Evolutionary conservation across 2,113 vertebrate genomes (phyloP).

Genomic region (Scopus umbretta): DNA sequence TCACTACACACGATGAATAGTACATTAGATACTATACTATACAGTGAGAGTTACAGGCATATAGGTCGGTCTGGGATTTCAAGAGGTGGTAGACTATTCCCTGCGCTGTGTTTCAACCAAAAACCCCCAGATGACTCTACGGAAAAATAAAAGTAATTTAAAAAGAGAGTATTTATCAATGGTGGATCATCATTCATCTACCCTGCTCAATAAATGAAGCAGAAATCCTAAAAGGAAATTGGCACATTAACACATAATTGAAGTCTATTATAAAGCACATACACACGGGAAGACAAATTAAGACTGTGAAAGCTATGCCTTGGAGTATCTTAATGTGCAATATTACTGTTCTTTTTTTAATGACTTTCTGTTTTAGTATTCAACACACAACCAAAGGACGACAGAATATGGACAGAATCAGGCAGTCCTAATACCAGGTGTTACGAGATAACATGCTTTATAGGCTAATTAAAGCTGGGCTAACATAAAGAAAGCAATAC

Average conservation of each 20-base stretch:
- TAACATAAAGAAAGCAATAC: not conserved
- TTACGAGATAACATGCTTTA: not conserved
- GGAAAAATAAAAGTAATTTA: too few relatives aligned
- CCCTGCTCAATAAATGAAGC: not conserved
- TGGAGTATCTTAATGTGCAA: not conserved
- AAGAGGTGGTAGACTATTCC: not conserved
- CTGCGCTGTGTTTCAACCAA: not conserved
- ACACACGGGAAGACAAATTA: not conserved
- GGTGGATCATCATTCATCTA: not conserved
- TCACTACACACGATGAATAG: not conserved
- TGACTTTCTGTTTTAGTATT: not conserved
- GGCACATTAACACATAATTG: not conserved
- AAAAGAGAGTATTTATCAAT: not conserved
- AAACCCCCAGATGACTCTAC: not conserved
- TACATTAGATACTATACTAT: not conserved
- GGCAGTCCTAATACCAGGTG: not conserved
- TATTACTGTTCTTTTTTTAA: not conserved
- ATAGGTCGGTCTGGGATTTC: not conserved
- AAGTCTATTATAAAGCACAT: not conserved
- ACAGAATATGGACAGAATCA: not conserved
- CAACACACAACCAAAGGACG: not conserved
- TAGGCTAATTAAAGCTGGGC: not conserved
- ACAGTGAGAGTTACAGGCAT: not conserved
- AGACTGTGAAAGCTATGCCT: not conserved
- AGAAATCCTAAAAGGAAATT: not conserved